A percentile compares a stretch with the other conserved stretches of the same genome.
phyloP scores from a whole-genome alignment of 1,140 invertebrate genomes.

The Ceratosolen solmsi region DNA sequence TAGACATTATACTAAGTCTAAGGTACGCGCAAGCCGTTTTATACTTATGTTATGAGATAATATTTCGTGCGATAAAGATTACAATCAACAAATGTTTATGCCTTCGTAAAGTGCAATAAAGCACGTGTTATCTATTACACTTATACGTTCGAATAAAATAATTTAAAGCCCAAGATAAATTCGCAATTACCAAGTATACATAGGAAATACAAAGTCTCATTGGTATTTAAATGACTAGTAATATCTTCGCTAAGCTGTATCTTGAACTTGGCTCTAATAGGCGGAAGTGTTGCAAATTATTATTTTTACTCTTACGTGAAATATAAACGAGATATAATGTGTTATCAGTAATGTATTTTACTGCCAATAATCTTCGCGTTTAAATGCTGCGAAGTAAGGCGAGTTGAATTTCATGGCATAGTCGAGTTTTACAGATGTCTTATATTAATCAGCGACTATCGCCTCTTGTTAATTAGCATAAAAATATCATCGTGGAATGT shows the following conservation, averaged over 20 bases:
- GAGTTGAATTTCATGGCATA: no score
- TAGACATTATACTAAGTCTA: no score
- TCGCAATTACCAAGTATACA: not conserved
- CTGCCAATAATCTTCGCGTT: not conserved
- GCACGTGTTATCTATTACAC: not conserved
- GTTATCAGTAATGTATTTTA: not conserved
- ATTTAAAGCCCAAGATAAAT: not conserved
- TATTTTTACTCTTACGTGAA: not conserved
- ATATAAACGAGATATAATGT: not conserved
- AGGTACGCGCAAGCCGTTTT: not conserved
- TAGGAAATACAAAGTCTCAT: not conserved
- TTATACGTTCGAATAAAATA: not conserved
- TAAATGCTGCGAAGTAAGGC: not conserved
- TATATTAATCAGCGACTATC: no score
- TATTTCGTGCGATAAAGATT: slow-evolving; percentile 24
- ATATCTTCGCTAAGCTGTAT: not conserved
- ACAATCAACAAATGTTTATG: slow-evolving; percentile 18
- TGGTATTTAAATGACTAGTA: not conserved
- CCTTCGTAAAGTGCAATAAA: slow-evolving; percentile 22
- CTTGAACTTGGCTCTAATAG: not conserved
- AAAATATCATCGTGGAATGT: no score
- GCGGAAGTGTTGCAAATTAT: not conserved
- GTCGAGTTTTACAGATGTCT: no score
- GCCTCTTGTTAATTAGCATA: no score
- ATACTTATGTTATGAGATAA: slow-evolving; percentile 23